A percentile compares a stretch with the other conserved stretches of the same genome.
These are phyloP conservation scores for Bambusicola thoracicus DNA, from an alignment of 2,113 vertebrate species.

Conservation along the genomic window DNA sequence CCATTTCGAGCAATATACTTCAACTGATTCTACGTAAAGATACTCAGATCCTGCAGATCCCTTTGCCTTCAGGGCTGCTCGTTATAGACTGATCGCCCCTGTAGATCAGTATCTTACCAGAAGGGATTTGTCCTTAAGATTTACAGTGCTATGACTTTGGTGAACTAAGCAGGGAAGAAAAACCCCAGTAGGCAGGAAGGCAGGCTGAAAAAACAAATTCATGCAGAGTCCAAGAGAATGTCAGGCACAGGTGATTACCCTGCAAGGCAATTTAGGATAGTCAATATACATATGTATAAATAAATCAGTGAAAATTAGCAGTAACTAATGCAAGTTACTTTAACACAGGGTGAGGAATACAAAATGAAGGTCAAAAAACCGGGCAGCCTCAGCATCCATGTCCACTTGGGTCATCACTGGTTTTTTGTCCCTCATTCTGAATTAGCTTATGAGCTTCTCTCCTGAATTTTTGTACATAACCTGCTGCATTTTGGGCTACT, in stretches of 20 bases:
- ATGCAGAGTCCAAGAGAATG: not conserved
- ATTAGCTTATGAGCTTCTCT: not conserved
- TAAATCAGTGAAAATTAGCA: not conserved
- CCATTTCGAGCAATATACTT: not conserved
- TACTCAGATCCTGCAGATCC: not conserved
- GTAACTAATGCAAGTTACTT: not conserved
- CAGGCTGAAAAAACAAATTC: not conserved
- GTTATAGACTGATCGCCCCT: not conserved
- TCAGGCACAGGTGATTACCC: not conserved
- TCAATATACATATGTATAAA: not conserved
- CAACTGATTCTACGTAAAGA: not conserved
- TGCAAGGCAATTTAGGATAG: not conserved
- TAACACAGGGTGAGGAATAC: not conserved
- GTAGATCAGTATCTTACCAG: not conserved
- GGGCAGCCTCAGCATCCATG: not conserved
- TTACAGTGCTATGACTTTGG: not conserved
- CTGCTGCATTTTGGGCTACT: not conserved
- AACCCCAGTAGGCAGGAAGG: not conserved
- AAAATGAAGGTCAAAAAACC: not conserved
- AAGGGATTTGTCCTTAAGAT: not conserved
- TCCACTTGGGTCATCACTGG: not conserved
- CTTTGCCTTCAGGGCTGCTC: not conserved
- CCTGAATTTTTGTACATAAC: not conserved
- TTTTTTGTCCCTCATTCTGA: not conserved
- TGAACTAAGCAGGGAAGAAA: not conserved